Conservation (phyloP, 2,888 invertebrate species). For the Tholera decimalis region DNA sequence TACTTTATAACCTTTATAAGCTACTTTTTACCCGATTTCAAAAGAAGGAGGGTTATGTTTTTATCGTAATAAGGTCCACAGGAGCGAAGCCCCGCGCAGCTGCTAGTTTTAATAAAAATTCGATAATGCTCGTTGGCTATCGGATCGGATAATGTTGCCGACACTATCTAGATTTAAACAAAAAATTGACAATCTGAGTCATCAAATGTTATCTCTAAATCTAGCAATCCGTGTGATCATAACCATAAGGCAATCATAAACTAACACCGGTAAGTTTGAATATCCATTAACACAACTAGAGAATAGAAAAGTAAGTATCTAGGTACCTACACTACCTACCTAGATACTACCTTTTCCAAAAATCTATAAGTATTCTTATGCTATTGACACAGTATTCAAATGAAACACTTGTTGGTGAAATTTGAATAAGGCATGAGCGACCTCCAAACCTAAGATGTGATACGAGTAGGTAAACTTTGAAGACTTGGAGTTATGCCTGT, state of each 20-base stretch:
- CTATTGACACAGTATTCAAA: slow-evolving; percentile 55
- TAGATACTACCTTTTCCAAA: background rate
- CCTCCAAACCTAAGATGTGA: slow-evolving; percentile 38
- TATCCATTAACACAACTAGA: background rate
- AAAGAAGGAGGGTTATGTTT: too few relatives aligned
- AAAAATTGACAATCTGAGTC: slow-evolving; percentile 10
- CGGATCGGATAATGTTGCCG: too few relatives aligned
- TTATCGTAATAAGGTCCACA: too few relatives aligned
- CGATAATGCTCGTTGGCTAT: too few relatives aligned
- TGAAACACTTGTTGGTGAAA: slow-evolving; percentile 45
- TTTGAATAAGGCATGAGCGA: slow-evolving; percentile 51
- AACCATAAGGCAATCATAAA: slow-evolving; percentile 3
- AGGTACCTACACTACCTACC: too few relatives aligned
- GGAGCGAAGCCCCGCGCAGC: too few relatives aligned
- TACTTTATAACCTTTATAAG: too few relatives aligned
- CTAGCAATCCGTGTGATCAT: slow-evolving; percentile 13
- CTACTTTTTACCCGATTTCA: too few relatives aligned
- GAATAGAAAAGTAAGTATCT: too few relatives aligned
- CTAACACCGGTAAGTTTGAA: background rate
- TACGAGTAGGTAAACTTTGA: background rate
- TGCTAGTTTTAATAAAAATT: too few relatives aligned
- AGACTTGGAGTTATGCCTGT: slow-evolving; percentile 14
- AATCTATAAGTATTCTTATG: slow-evolving; percentile 11
- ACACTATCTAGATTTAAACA: background rate
- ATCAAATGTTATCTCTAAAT: slow-evolving; percentile 27